Evolutionary conservation across 2,888 invertebrate species (phyloP), one percentile per base, ranked within the genome.

Genomic region (Entomobrya proxima): DNA sequence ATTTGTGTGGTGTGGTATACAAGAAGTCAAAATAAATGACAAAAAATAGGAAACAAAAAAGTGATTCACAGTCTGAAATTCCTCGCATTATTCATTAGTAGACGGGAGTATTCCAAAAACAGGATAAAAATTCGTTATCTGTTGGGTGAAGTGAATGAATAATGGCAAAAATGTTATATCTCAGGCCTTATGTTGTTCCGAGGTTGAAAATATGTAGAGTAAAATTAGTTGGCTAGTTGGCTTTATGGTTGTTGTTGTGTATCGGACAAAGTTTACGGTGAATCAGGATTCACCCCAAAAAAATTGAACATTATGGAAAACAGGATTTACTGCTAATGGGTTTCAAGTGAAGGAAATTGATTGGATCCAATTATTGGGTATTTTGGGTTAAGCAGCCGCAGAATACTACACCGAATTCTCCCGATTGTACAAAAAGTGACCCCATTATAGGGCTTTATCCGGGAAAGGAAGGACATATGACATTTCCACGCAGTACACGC

Each of bases 101-200:
- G 7, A 27, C n/a, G 7, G 18, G 30, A 24, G 18, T 50, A 32
- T 50, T 5, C 27, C 55, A 27, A 52, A 24, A 15, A 55, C 6
- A 9, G n/a, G 37, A 50, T 75, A 75, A 52, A 75, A 52, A 75
- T n/a, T 75, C 75, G 52, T 75, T 75, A 75, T 75, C 75, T 75
- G 21, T 52, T n/a, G n/a, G n/a, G n/a, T n/a, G n/a, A 13, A n/a
- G n/a, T 52, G 61, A 61, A 61, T 61, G 61, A 61, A 35, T 61
- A 35, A 61, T 35, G n/a, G n/a, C n/a, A n/a, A 21, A 61, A 52
- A 61, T 61, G 35, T 61, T 52, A 9, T n/a, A n/a, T 52, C 3
- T 21, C 52, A n/a, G n/a, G n/a, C n/a, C 21, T 4, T 52, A 52
- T 52, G 21, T 15, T n/a, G 9, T 44, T 44, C 5, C 2, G n/a